Base-by-base conservation (phyloP, 1,140 invertebrate genomes). In the Aphis gossypii region DNA sequence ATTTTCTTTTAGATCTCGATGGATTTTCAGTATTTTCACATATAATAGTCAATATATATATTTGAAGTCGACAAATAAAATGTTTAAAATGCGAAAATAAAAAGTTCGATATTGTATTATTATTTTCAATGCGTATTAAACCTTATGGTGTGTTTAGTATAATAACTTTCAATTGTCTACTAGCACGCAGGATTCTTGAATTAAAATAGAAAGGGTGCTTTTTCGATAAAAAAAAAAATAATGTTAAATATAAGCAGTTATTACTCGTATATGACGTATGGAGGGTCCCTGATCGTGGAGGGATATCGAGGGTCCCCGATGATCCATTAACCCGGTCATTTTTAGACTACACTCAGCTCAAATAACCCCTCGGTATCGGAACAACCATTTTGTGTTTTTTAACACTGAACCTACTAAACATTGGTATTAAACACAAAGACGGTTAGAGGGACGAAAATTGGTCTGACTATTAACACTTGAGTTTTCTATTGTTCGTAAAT, bases 351-450 rank as follows among this genome's bases (percentile, higher is more conserved):
- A 48, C 35, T 87, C 44, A 14, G 44, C 14, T 87, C 84, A n/a
- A 87, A 87, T n/a, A 87, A 87, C 84, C 84, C 84, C 84, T 46
- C 84, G 20, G 84, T 87, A 25, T 48, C 44, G 41, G 25, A 87
- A 48, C 41, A 87, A 87, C 84, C 84, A 44, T 87, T 87, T 87
- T 87, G 44, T 48, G 44, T 87, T 46, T 87, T 87, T 87, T 87
- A 44, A 87, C 84, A 46, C 25, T n/a, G 84, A 87, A 87, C 84
- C 84, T 44, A 87, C 84, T 87, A 87, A 87, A 46, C 84, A 87
- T 87, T 46, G 84, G 84, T 87, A 87, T n/a, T 46, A 25, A 46
- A 84, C 41, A 84, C 83, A 84, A 84, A 84, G 41, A 84, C 83
- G 9, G 83, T 84, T 84, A 44, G 38, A 25, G 76, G 76, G 76